Evolutionary conservation across 2,888 invertebrate species (phyloP).

Genomic region (Eupithecia exiguata): DNA sequence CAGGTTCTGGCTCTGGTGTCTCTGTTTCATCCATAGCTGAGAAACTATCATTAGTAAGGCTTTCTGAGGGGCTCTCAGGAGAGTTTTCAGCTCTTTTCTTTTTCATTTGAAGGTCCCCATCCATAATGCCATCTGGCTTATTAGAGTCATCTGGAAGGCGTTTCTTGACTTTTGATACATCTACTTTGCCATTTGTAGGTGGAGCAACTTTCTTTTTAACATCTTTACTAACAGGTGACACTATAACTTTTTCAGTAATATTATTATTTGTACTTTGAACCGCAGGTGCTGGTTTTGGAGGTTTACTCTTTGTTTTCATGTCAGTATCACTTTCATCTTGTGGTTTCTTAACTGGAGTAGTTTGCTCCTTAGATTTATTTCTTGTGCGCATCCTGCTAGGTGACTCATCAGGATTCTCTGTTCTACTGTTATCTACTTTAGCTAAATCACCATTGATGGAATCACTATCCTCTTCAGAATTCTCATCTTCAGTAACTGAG

Average conservation of each 20-base stretch:
- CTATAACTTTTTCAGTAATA: slow-evolving; percentile 67
- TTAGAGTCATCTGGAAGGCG: slow-evolving; percentile 83
- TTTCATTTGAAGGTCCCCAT: slow-evolving; percentile 85
- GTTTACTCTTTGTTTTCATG: slow-evolving; percentile 68
- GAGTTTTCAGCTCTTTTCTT: slow-evolving; percentile 81
- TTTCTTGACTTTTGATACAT: slow-evolving; percentile 84
- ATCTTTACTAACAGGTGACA: slow-evolving; percentile 74
- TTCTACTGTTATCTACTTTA: slow-evolving; percentile 92
- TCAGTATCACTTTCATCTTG: slow-evolving; percentile 81
- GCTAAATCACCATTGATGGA: slow-evolving; percentile 91
- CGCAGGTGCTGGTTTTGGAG: slow-evolving; percentile 67
- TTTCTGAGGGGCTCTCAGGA: slow-evolving; percentile 91
- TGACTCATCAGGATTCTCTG: slow-evolving; percentile 89
- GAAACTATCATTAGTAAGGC: slow-evolving; percentile 93
- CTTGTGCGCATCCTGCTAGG: slow-evolving; percentile 95
- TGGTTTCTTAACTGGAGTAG: slow-evolving; percentile 78
- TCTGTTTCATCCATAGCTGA: slow-evolving; percentile 89
- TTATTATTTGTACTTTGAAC: slow-evolving; percentile 76
- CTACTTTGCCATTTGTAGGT: slow-evolving; percentile 74
- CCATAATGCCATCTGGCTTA: slow-evolving; percentile 84
- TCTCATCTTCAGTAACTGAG: slow-evolving; percentile 94
- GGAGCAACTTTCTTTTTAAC: slow-evolving; percentile 70
- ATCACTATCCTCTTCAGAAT: slow-evolving; percentile 97
- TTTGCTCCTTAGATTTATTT: slow-evolving; percentile 91
- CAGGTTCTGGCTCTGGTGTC: slow-evolving; percentile 77